These are phyloP conservation scores for Euproctis similis DNA, from an alignment of 2,888 invertebrate species.

Conservation along the genomic window DNA sequence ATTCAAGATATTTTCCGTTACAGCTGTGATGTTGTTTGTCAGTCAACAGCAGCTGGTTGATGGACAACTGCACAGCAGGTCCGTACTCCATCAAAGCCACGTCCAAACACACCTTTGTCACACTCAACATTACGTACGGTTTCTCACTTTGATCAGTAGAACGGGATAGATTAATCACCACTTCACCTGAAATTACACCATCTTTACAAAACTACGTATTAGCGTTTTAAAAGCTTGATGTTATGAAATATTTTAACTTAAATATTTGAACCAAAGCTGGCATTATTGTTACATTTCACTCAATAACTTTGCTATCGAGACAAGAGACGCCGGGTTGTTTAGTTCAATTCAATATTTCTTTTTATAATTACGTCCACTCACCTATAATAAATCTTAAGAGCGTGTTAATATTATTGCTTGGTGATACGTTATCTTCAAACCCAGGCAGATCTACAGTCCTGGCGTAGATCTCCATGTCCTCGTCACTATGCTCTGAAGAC, in stretches of 20 bases:
- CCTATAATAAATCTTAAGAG: conserved; percentile 83
- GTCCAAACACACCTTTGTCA: conserved; percentile 82
- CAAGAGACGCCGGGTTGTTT: too few relatives aligned
- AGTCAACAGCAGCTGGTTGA: conserved; percentile 64
- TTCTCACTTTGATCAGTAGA: conserved; percentile 79
- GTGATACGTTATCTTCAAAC: conserved; percentile 88
- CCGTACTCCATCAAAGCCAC: conserved; percentile 86
- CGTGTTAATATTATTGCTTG: conserved; percentile 82
- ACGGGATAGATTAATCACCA: conserved; percentile 79
- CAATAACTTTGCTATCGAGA: too few relatives aligned
- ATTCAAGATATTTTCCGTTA: conserved; percentile 85
- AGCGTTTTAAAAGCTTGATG: too few relatives aligned
- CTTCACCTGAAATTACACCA: conserved; percentile 61
- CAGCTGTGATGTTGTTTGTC: conserved; percentile 85
- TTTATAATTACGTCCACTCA: conserved; percentile 22
- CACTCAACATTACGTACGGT: conserved; percentile 83
- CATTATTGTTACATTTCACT: too few relatives aligned
- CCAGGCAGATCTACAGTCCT: conserved; percentile 85
- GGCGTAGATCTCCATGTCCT: conserved; percentile 84
- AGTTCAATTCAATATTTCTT: neutral
- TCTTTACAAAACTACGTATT: too few relatives aligned
- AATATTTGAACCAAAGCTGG: too few relatives aligned
- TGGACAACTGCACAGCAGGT: conserved; percentile 81
- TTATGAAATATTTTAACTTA: too few relatives aligned
- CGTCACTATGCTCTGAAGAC: conserved; percentile 81